Evolutionary conservation across 2,888 invertebrate species (phyloP).

Genomic region (Chrysopilus asiliformis): DNA sequence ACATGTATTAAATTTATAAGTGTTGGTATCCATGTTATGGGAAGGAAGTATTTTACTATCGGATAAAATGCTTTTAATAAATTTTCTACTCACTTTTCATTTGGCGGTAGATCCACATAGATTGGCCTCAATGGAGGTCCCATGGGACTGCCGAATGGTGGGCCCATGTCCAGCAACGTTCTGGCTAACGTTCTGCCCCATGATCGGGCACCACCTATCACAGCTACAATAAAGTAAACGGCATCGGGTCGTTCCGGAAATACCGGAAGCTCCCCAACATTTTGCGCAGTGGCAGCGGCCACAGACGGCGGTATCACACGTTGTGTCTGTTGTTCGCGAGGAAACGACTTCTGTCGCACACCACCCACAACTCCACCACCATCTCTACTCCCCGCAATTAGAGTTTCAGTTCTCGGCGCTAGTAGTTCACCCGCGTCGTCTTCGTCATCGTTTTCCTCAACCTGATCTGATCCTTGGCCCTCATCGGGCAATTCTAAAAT

Average conservation of each 20-base stretch:
- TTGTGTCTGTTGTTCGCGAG: neutral
- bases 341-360: slow-evolving; percentile 3
- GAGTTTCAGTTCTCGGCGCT: too few species aligned
- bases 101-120: slow-evolving; percentile 21
- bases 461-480: neutral
- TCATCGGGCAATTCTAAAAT: too few species aligned
- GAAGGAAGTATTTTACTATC: too few species aligned
- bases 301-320: neutral
- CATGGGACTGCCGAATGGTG: slow-evolving; percentile 20
- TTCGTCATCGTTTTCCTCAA: neutral
- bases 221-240: slow-evolving; percentile 23
- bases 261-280: slow-evolving; percentile 16
- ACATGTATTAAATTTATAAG: too few species aligned
- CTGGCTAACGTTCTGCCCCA: slow-evolving; percentile 21
- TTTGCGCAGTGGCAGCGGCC: slow-evolving; percentile 3
- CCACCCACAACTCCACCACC: too few species aligned
- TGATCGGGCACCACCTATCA: slow-evolving; percentile 21
- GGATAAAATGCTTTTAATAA: too few species aligned
- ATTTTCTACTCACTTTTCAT: slow-evolving; percentile 23
- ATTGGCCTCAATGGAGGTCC: slow-evolving; percentile 21
- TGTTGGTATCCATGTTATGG: too few species aligned
- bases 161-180: slow-evolving; percentile 21
- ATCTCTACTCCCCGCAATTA: slow-evolving; percentile 5
- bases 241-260: slow-evolving; percentile 21
- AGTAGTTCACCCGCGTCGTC: too few species aligned